Evolutionary conservation across 1,140 invertebrate genomes (phyloP), one percentile per base, ranked within the genome.

Genomic region (Telenomus remus): DNA sequence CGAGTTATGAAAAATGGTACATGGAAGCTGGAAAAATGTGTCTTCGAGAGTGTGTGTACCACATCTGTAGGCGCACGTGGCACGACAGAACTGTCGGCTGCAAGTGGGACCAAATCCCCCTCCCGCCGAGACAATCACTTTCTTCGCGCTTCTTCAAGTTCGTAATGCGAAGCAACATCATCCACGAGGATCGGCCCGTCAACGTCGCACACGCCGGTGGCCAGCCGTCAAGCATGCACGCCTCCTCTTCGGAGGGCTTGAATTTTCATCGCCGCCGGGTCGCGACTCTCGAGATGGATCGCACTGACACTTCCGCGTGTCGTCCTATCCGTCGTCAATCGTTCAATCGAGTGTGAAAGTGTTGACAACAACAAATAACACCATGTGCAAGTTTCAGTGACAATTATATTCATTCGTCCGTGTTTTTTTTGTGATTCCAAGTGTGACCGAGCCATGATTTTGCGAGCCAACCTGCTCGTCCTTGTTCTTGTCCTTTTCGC

Each of bases 111-210:
- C 73, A 53, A 65, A 60, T 59, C 64, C 73, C 64, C 56, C 60
- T 51, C 57, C 57, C 48, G 35, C 35, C 46, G 34, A 46, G 42
- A 71, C 77, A 66, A 78, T 79, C 78, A 81, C 80, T 81, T 81
- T 81, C 79, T 77, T 81, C 74, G 76, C 74, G 70, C 78, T 71
- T 78, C 77, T 71, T 75, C 66, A 66, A 71, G 61, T 68, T 68
- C 71, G 51, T 15, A 71, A 74, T 70, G 63, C 51, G 43, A 70
- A 61, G 59, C 61, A 66, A 70, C 60, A 75, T 75, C 74, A 76
- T 76, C 75, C 56, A 71, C 79, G 50, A 77, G 74, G 73, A 77
- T 75, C 59, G 54, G 46, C 49, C 48, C 77, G 72, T 76, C 55
- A 49, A 65, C 76, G 68, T 71, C 59, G 64, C 57, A 68, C 78